Percentiles rank a stretch among this genome's conserved stretches.
Evolutionary conservation across 2,888 invertebrate genomes (phyloP).

Genomic region (Eulithis prunata): DNA sequence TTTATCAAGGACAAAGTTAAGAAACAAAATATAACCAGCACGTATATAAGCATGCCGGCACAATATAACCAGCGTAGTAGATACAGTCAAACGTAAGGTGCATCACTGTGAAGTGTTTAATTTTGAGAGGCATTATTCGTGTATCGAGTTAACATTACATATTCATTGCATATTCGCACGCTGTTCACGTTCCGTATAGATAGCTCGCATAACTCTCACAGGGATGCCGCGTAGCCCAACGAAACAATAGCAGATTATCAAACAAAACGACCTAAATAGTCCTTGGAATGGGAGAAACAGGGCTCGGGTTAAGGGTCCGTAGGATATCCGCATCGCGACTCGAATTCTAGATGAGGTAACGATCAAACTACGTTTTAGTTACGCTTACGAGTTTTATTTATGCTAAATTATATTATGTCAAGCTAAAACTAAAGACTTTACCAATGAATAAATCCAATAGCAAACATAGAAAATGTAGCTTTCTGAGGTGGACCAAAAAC

Average conservation of each 20-base stretch:
- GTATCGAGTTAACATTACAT: slow-evolving; percentile 54
- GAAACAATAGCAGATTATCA: slow-evolving; percentile 83
- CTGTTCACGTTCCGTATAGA: slow-evolving; percentile 77
- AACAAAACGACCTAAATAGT: slow-evolving; percentile 82
- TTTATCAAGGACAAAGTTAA: slow-evolving; percentile 59
- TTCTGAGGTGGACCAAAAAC: no score
- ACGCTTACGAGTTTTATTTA: slow-evolving; percentile 18
- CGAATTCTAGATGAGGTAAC: slow-evolving; percentile 78
- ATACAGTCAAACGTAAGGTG: slow-evolving; percentile 9
- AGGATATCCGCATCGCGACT: slow-evolving; percentile 74
- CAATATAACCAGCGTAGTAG: slow-evolving; percentile 42
- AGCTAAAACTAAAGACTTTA: not conserved
- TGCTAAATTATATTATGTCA: slow-evolving; percentile 10
- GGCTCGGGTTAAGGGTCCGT: slow-evolving; percentile 78
- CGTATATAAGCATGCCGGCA: no score
- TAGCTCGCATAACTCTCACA: slow-evolving; percentile 80
- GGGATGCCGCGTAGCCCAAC: slow-evolving; percentile 71
- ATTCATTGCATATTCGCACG: slow-evolving; percentile 75
- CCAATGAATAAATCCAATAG: not conserved
- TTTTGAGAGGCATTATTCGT: slow-evolving; percentile 44
- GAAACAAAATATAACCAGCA: slow-evolving; percentile 50
- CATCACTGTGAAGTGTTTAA: slow-evolving; percentile 28
- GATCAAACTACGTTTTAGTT: slow-evolving; percentile 53
- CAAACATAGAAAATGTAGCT: not conserved
- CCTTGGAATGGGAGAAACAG: slow-evolving; percentile 74